Base-by-base conservation (phyloP, 2,888 invertebrate species). In the Polyommatus icarus region DNA sequence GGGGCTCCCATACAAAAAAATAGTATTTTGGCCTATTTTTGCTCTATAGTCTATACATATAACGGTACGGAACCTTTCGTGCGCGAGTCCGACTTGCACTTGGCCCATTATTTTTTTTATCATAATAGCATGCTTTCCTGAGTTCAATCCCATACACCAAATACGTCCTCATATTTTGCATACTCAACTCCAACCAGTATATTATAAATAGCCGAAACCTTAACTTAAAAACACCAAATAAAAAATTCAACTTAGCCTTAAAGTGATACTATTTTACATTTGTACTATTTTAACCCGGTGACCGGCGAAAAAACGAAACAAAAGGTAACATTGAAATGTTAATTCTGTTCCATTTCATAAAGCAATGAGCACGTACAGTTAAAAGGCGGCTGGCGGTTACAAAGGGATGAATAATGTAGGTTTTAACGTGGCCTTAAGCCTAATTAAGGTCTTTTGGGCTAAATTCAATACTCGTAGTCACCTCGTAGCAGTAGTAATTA, bases 271-370 rank as follows among this genome's bases (percentile, higher is more conserved):
- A 59, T 20, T 59, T 50, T 8, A 29, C 32, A 36, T 76, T 76
- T 36, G 40, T 36, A 40, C 61, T 36, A 32, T 32, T 32, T 50
- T 32, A 57, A 32, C 54, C 57, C 57, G 54, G 36, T 59, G 29
- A 54, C 54, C 54, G 36, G 36, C 57, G 57, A 29, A 76, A 73
- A 76, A 67, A 54, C 20, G 29, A 77, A 46, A 77, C 50, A 77
- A 77, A 54, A 77, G 15, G 20, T 32, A 32, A 50, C 77, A 71
- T n/a, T 77, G 71, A 77, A 77, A 77, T 77, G 71, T 71, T 77
- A 77, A 77, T 71, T 77, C 32, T 50, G 32, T 71, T 54, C 50
- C 71, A 76, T 67, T 76, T 67, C 36, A 67, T 76, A 71, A 77
- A 77, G 50, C 71, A 76, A n/a, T 71, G 40, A 24, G 50, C 32